These are phyloP conservation scores for Taeniopygia guttata DNA, from an alignment of 2,797 vertebrate genomes.

Conservation along the genomic window DNA sequence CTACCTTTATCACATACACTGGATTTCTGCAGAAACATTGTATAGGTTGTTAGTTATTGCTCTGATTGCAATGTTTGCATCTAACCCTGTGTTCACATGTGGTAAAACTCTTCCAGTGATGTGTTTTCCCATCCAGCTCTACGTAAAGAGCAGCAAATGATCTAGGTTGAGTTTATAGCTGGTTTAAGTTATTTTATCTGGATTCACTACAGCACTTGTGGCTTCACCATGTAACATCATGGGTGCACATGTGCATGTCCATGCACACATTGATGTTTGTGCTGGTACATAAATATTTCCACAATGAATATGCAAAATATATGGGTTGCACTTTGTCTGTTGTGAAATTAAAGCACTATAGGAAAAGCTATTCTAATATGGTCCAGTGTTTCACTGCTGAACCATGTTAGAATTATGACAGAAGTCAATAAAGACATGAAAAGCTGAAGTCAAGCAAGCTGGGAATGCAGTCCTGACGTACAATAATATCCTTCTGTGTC, in stretches of 20 bases:
- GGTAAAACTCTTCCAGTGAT: background rate
- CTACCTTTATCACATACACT: background rate
- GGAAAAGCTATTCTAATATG: background rate
- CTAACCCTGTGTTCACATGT: background rate
- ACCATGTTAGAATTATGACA: background rate
- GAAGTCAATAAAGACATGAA: background rate
- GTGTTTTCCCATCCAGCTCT: background rate
- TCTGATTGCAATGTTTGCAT: background rate
- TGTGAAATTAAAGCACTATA: background rate
- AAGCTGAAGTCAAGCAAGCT: background rate
- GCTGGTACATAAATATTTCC: background rate
- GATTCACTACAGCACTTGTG: background rate
- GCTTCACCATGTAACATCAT: background rate
- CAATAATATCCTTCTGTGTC: constrained; percentile 5
- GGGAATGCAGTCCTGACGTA: background rate
- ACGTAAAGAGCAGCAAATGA: background rate
- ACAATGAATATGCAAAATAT: background rate
- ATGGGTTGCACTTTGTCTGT: background rate
- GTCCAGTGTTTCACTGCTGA: background rate
- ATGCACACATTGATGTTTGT: background rate
- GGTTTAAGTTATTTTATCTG: background rate
- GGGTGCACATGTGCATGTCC: background rate
- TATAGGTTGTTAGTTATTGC: background rate
- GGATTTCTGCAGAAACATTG: background rate
- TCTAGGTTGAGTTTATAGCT: background rate